Evolutionary conservation across 2,113 vertebrate genomes (phyloP).

Genomic region (Sceloporus tristichus): DNA sequence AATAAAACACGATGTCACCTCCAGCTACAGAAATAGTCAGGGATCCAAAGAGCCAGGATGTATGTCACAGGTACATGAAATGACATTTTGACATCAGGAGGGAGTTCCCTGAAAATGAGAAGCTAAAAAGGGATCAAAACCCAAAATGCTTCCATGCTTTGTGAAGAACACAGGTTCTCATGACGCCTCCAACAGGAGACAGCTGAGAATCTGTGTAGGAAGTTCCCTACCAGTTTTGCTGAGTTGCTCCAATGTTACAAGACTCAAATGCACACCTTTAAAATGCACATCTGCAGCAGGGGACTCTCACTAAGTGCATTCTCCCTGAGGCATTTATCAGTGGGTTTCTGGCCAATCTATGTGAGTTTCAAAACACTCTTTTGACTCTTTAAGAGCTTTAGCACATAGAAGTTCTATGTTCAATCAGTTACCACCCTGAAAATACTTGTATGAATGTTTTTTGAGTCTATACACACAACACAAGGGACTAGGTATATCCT

Average conservation of each 20-base stretch:
- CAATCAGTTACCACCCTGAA: background rate
- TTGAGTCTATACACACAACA: background rate
- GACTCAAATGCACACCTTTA: background rate
- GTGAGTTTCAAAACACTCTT: background rate
- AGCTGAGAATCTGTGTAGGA: background rate
- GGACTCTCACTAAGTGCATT: background rate
- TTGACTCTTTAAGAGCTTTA: background rate
- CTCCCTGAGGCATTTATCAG: background rate
- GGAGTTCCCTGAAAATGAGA: background rate
- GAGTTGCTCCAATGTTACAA: background rate
- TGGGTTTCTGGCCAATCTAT: background rate
- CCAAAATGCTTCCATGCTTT: background rate
- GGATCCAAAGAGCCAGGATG: background rate
- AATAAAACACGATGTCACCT: background rate
- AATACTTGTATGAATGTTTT: background rate
- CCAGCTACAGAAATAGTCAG: background rate
- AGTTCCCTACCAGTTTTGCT: background rate
- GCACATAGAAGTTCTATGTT: background rate
- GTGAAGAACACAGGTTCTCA: background rate
- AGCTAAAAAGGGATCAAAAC: background rate
- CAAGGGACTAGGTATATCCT: background rate
- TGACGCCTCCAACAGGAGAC: background rate
- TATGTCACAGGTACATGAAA: background rate
- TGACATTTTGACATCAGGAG: background rate
- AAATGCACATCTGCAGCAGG: background rate